A percentile compares a stretch with the other conserved stretches of the same genome.
phyloP scores from a whole-genome alignment of 2,888 invertebrate genomes.

The Drosophila mercatorum region DNA sequence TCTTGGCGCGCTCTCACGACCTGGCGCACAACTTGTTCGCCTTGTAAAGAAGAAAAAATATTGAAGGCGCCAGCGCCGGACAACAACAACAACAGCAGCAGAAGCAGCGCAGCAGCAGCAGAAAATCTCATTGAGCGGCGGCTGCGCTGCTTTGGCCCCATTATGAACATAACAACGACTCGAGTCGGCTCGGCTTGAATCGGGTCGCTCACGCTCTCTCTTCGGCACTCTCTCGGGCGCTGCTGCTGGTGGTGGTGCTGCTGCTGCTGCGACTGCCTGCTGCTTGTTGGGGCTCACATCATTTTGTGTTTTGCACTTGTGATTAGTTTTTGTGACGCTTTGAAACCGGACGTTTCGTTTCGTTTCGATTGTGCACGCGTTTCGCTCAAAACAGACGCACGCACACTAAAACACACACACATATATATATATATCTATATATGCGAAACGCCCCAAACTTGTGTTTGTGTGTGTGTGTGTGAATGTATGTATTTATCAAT shows the following conservation, averaged over 20 bases:
- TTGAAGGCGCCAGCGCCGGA: constrained; percentile 57
- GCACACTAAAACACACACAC: constrained; percentile 30
- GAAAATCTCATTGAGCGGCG: constrained; percentile 51
- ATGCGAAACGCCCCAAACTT: constrained; percentile 35
- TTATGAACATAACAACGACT: constrained; percentile 46
- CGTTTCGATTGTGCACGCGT: constrained; percentile 61
- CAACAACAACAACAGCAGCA: constrained; percentile 5
- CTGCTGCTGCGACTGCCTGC: constrained; percentile 22
- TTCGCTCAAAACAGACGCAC: constrained; percentile 31
- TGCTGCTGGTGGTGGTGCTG: constrained; percentile 15
- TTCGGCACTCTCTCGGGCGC: background rate
- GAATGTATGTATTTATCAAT: constrained; percentile 1
- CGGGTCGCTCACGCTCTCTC: constrained; percentile 16
- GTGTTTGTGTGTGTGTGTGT: constrained; percentile 31
- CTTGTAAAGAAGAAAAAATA: constrained; percentile 57
- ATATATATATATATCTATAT: no score
- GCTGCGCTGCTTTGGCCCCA: constrained; percentile 77
- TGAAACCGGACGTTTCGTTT: constrained; percentile 69
- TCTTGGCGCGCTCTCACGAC: constrained; percentile 34
- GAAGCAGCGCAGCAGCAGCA: constrained; percentile 17
- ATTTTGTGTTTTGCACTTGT: constrained; percentile 71
- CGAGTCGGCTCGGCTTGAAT: constrained; percentile 25
- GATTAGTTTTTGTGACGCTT: constrained; percentile 82
- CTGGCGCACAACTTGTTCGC: constrained; percentile 76
- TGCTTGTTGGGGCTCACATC: constrained; percentile 36